These are phyloP conservation scores for Coleophora flavipennella DNA, from an alignment of 2,888 invertebrate genomes.

Conservation along the genomic window DNA sequence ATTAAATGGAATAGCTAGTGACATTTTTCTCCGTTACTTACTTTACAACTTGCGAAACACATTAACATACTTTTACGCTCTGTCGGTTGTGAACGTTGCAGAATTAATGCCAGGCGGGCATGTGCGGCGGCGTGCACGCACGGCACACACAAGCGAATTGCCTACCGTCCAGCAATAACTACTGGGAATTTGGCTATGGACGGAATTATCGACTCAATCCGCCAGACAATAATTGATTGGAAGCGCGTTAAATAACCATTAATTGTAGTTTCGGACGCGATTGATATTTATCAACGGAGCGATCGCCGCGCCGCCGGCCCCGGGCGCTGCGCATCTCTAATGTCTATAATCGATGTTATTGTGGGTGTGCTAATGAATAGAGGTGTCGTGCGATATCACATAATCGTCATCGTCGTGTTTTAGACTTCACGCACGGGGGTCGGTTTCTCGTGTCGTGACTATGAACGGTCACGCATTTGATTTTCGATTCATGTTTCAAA, in stretches of 20 bases:
- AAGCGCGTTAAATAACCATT: constrained; percentile 61
- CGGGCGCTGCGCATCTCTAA: constrained; percentile 13
- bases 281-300: constrained; percentile 45
- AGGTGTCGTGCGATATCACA: no score
- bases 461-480: no score
- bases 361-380: no score
- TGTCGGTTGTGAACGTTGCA: constrained; percentile 42
- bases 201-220: constrained; percentile 56
- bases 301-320: constrained; percentile 24
- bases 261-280: constrained; percentile 48
- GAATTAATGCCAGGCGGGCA: constrained; percentile 43
- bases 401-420: no score
- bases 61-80: constrained; percentile 52
- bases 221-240: constrained; percentile 58
- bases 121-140: constrained; percentile 37
- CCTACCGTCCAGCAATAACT: constrained; percentile 45
- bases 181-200: constrained; percentile 54
- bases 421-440: no score
- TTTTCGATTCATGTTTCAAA: no score
- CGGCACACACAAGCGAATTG: constrained; percentile 42
- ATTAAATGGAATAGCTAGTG: constrained; percentile 32
- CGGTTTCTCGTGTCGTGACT: no score
- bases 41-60: constrained; percentile 33
- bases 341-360: no score
- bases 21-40: constrained; percentile 34